Conservation (phyloP, 2,888 invertebrate genomes). For the Eupithecia subumbrata region DNA sequence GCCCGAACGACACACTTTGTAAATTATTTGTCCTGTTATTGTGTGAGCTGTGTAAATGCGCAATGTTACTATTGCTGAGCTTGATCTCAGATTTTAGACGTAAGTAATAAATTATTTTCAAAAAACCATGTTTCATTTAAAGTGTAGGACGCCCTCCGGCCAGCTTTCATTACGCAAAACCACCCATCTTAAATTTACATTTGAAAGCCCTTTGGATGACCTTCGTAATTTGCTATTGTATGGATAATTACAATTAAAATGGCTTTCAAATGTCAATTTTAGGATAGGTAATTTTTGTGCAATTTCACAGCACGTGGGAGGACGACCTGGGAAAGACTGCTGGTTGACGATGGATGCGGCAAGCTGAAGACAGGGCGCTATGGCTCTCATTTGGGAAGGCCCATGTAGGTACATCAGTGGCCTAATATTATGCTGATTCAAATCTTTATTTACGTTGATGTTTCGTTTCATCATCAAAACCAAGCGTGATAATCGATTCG, state of each 20-base stretch:
- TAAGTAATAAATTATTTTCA: conserved; percentile 75
- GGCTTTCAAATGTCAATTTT: no score
- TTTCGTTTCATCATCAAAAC: conserved; percentile 7
- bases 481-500: conserved; percentile 10
- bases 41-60: conserved; percentile 42
- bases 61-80: conserved; percentile 69
- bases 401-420: no score
- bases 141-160: not conserved
- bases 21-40: conserved; percentile 20
- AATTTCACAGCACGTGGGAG: no score
- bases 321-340: not conserved
- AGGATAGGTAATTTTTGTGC: no score
- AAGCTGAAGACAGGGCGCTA: not conserved
- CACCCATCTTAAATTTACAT: no score
- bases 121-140: conserved; percentile 13
- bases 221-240: no score
- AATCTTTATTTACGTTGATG: not conserved
- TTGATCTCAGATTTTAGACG: conserved; percentile 68
- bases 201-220: no score
- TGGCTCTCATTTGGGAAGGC: no score
- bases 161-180: not conserved
- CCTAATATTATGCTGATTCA: no score
- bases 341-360: not conserved
- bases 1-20: conserved; percentile 8
- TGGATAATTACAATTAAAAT: no score